These are phyloP conservation scores for Amiota mariae DNA, from an alignment of 2,888 invertebrate species.

Conservation along the genomic window DNA sequence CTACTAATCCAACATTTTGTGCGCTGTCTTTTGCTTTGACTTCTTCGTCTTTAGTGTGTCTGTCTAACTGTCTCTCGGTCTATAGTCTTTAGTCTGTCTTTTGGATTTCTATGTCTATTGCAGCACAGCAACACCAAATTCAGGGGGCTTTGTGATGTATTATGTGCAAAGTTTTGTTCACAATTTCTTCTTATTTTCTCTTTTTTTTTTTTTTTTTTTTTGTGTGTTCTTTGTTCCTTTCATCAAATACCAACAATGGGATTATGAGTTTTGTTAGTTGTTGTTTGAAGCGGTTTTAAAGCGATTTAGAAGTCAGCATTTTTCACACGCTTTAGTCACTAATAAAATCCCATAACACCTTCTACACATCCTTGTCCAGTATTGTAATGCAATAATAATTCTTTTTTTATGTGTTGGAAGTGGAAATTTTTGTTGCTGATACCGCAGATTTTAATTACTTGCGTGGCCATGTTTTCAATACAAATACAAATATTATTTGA, in stretches of 20 bases:
- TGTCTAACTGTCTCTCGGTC: background rate
- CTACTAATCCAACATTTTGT: background rate
- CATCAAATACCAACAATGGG: background rate
- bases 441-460: too few species aligned
- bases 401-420: too few species aligned
- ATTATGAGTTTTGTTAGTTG: conserved; percentile 3
- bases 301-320: background rate
- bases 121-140: background rate
- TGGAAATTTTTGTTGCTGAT: too few species aligned
- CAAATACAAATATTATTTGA: too few species aligned
- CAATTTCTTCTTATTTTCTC: conserved; percentile 30
- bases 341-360: too few species aligned
- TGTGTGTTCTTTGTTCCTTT: background rate
- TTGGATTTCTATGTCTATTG: background rate
- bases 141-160: conserved; percentile 49
- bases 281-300: background rate
- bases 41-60: background rate
- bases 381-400: too few species aligned
- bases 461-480: too few species aligned
- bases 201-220: background rate
- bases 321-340: too few species aligned
- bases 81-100: conserved; percentile 6
- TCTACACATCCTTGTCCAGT: too few species aligned
- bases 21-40: background rate
- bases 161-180: conserved; percentile 49